phyloP scores from a whole-genome alignment of 2,113 vertebrate species.

The Pelecanus crispus region DNA sequence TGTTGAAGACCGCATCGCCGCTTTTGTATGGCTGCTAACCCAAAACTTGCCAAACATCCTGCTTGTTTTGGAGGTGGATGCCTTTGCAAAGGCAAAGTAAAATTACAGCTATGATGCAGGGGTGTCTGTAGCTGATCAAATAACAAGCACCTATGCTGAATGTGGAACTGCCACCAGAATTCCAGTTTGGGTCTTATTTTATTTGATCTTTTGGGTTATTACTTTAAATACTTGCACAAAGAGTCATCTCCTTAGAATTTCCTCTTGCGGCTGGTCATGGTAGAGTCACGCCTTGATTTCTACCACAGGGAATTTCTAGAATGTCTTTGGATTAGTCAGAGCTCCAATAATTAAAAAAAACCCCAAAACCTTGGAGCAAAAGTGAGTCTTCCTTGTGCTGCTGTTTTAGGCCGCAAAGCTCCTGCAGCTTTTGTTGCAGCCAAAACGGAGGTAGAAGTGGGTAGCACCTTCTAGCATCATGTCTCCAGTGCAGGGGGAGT shows the following conservation, averaged over 20 bases:
- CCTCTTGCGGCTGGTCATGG: neutral
- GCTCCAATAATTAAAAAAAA: neutral
- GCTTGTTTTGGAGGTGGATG: neutral
- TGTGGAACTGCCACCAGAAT: neutral
- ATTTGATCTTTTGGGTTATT: neutral
- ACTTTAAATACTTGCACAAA: neutral
- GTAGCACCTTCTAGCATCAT: neutral
- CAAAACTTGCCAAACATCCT: neutral
- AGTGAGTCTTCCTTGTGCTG: neutral
- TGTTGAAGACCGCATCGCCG: neutral
- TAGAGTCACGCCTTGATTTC: neutral
- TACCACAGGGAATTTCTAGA: conserved; percentile 9
- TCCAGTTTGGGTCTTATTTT: neutral
- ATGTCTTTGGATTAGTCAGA: conserved; percentile 6
- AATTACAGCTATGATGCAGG: neutral
- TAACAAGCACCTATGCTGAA: neutral
- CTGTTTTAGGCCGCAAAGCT: neutral
- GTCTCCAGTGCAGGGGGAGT: neutral
- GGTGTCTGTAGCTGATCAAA: neutral
- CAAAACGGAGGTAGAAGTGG: neutral
- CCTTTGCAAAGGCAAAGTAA: neutral
- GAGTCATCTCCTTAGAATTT: conserved; percentile 30
- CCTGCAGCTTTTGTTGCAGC: neutral
- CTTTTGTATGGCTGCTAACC: neutral
- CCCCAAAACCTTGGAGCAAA: neutral